Base-by-base conservation (phyloP, 2,797 vertebrate genomes). In the Sarcoramphus papa region DNA sequence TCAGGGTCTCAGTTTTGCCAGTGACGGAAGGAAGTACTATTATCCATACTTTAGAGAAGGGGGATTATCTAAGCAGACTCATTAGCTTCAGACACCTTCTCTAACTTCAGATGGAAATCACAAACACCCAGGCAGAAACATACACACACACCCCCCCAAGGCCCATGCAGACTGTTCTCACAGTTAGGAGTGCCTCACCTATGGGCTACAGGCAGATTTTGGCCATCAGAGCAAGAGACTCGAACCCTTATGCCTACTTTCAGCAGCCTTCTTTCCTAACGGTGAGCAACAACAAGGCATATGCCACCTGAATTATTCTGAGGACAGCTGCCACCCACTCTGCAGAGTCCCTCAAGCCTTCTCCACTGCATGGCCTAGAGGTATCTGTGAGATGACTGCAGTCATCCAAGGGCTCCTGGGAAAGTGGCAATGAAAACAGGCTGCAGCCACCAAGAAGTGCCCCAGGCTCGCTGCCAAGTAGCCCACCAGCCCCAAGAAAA, bases 131-230 rank as follows among this genome's bases (percentile, higher is more conserved):
- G 40, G 47, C 30, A 85, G 56, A 37, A 37, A 68, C 45, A n/a
- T 2, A 6, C 4, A 1, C 24, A 1, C 24, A 18, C 8, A 10
- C 30, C 15, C 27, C 3, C 23, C 10, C 30, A 53, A 75, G 27
- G 25, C 5, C 45, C 35, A 10, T 1, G 3, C n/a, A 33, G n/a
- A 15, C 48, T 47, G 35, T 10, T 81, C 45, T 43, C 18, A 1
- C 33, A 22, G 50, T 40, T 25, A 30, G 16, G 5, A 28, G n/a
- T 27, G 7, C 31, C 37, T 82, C 51, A 54, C 12, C 40, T 65
- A 15, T 5, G 16, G 28, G 37, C 65, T 27, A 63, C 62, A 50
- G 33, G 28, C 40, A 81, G 53, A 67, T 31, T 59, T n/a, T 1
- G 3, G 72, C 51, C 45, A 64, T 16, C 20, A 72, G 31, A 88